Evolutionary conservation across 2,113 vertebrate species (phyloP).

Genomic region (Sitta europaea): DNA sequence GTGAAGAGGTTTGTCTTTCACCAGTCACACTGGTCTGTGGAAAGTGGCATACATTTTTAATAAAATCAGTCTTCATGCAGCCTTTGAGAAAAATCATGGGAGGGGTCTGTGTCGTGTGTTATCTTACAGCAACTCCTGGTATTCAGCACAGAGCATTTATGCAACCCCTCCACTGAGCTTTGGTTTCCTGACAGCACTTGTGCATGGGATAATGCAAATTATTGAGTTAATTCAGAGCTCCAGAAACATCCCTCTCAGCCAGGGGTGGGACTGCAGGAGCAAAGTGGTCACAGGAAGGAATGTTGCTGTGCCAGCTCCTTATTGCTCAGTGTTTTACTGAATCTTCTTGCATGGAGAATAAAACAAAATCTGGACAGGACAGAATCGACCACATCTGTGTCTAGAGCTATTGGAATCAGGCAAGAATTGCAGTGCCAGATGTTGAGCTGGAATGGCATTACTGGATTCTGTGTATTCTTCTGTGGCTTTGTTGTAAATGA

Average conservation of each 20-base stretch:
- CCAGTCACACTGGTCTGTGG: too few relatives aligned
- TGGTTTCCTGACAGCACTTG: neutral
- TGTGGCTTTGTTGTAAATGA: neutral
- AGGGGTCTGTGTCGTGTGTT: too few relatives aligned
- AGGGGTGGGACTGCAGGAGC: neutral
- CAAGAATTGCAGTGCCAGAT: neutral
- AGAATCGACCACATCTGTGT: neutral
- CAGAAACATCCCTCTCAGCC: neutral
- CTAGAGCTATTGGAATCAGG: neutral
- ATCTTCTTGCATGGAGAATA: neutral
- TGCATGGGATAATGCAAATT: neutral
- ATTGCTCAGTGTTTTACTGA: neutral
- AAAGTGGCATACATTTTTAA: too few relatives aligned
- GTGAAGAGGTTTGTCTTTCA: too few relatives aligned
- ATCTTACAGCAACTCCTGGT: too few relatives aligned
- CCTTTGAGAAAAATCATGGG: too few relatives aligned
- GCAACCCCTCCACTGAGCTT: neutral
- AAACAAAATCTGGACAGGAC: neutral
- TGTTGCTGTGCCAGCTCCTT: neutral
- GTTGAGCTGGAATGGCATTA: neutral
- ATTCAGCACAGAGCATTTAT: neutral
- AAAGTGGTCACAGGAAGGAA: neutral
- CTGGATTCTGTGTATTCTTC: neutral
- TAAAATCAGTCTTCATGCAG: too few relatives aligned
- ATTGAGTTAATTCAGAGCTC: neutral